A percentile compares a stretch with the other conserved stretches of the same genome.
These are phyloP conservation scores for Ctenodactylus gundi DNA, from an alignment of 2,113 vertebrate genomes.

Conservation along the genomic window DNA sequence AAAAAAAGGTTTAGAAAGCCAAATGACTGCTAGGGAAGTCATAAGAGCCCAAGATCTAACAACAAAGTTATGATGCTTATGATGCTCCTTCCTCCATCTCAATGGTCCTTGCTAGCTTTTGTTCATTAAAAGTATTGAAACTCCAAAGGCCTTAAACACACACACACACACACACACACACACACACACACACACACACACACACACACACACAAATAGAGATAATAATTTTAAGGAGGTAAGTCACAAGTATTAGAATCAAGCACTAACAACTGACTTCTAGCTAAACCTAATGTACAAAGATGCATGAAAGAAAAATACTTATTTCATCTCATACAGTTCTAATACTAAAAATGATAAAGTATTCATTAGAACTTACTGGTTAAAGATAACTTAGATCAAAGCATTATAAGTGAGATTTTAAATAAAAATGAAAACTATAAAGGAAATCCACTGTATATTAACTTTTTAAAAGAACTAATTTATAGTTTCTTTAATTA, in stretches of 20 bases:
- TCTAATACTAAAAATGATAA: too few relatives aligned
- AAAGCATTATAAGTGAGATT: not conserved
- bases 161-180: too few relatives aligned
- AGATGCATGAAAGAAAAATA: not conserved
- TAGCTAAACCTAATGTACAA: slow-evolving; percentile 12
- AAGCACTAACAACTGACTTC: not conserved
- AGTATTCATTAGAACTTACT: not conserved
- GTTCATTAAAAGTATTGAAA: not conserved
- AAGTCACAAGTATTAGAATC: not conserved
- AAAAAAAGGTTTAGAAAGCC: not conserved
- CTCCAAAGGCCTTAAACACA: not conserved
- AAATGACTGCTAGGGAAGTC: not conserved
- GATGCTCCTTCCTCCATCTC: not conserved
- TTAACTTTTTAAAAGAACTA: not conserved
- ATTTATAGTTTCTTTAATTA: not conserved
- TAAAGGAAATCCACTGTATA: not conserved
- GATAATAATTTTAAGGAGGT: not conserved
- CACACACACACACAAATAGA: too few relatives aligned
- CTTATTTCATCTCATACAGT: not conserved
- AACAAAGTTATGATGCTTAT: not conserved
- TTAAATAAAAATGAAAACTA: slow-evolving; percentile 25
- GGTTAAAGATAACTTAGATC: not conserved
- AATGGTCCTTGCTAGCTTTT: not conserved
- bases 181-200: too few relatives aligned
- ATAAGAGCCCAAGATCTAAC: not conserved